Base-by-base conservation (phyloP, 1,140 invertebrate genomes). In the silkworm (Bombyx mori) region DNA sequence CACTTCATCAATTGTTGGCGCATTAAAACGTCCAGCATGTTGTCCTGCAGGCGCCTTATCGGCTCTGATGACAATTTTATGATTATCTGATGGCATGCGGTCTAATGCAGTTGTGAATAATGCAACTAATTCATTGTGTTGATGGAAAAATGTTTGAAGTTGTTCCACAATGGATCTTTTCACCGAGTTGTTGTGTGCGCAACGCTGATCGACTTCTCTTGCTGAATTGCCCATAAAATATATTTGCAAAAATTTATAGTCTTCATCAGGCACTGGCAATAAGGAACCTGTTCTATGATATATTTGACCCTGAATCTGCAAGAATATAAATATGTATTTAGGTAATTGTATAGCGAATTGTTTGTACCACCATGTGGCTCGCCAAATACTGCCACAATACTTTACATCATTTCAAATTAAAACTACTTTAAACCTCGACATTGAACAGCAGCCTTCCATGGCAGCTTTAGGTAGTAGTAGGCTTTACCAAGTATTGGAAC, bases 41-140 rank as follows among this genome's bases (percentile, higher is more conserved):
- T 49, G 5, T 58, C 65, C 71, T 57, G 60, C n/a, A 60, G 67
- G 65, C 74, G 56, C 63, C 71, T 81, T 75, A 58, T 88, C 82
- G 26, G 81, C 73, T 65, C 54, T 62, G 60, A 87, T 80, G 6
- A 87, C 61, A 58, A 85, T 60, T 70, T 73, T 74, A 57, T 78
- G 64, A 62, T 77, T 60, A 73, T 88, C 79, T 35, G 61, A 62
- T 70, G 73, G 74, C 72, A 88, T 79, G 18, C 7, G 12, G 10
- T 54, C 50, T 6, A 50, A 47, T 10, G 43, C 43, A 1, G 52
- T 79, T 73, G 75, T 87, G 56, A 88, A 89, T 57, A 76, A 54
- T 57, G 47, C 56, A 56, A 87, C 55, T 45, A 83, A 83, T 53
- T 68, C 35, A 60, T 86, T 79, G 58, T 82, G 58, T 57, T 77